Conservation (phyloP, 2,113 vertebrate species). For the Crotalus viridis region DNA sequence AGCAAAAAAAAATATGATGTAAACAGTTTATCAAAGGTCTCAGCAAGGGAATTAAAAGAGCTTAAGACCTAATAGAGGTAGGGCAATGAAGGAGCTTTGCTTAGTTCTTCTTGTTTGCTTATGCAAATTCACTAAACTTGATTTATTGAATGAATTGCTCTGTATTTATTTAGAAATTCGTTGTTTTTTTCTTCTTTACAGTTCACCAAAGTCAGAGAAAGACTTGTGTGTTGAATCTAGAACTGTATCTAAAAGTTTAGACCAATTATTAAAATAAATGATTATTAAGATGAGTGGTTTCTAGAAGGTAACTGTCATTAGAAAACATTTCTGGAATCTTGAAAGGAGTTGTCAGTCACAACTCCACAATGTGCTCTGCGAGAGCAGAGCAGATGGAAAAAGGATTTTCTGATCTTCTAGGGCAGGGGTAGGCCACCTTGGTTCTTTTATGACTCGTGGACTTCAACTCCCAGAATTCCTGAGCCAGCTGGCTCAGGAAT, state of each 20-base stretch:
- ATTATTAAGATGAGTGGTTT: neutral
- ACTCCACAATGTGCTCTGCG: neutral
- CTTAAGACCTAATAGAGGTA: neutral
- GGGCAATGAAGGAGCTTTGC: neutral
- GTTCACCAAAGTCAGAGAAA: neutral
- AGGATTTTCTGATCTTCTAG: neutral
- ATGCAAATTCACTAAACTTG: neutral
- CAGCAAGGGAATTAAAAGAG: neutral
- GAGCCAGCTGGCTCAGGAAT: too few relatives aligned
- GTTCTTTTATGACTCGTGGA: too few relatives aligned
- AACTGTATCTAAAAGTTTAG: neutral
- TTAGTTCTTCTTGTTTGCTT: neutral
- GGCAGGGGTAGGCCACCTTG: too few relatives aligned
- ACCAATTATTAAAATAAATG: neutral
- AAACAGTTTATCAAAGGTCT: neutral
- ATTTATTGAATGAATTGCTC: neutral
- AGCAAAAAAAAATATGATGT: neutral
- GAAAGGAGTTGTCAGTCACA: neutral
- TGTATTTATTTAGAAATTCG: neutral
- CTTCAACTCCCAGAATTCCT: too few relatives aligned
- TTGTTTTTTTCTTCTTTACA: neutral
- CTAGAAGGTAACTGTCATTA: neutral
- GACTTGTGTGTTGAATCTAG: neutral
- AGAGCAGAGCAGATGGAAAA: neutral
- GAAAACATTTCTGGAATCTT: neutral